These are phyloP conservation scores for Passer montanus DNA, from an alignment of 2,113 vertebrate genomes.

Conservation along the genomic window DNA sequence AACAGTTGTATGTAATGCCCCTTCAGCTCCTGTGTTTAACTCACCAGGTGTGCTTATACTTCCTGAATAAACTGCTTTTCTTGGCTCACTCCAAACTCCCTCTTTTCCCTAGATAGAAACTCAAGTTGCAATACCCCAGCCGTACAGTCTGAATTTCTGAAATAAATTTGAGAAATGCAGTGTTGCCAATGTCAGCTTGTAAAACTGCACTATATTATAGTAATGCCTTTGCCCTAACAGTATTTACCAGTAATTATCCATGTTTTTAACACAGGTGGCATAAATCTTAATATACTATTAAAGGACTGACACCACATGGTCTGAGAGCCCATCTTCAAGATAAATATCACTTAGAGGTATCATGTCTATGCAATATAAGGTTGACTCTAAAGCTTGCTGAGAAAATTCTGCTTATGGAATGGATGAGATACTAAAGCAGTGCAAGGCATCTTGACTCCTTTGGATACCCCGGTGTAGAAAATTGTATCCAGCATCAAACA, in stretches of 20 bases:
- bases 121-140: slow-evolving; percentile 47
- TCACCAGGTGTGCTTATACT: slow-evolving; percentile 98
- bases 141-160: slow-evolving; percentile 47
- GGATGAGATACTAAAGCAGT: slow-evolving; percentile 55
- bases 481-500: slow-evolving; percentile 46
- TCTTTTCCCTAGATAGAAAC: slow-evolving; percentile 63
- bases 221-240: slow-evolving; percentile 74
- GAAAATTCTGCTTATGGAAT: slow-evolving; percentile 67
- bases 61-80: slow-evolving; percentile 74
- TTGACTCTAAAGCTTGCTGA: slow-evolving; percentile 77
- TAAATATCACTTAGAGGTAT: slow-evolving; percentile 86
- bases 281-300: slow-evolving; percentile 90
- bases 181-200: slow-evolving; percentile 74
- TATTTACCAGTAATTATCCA: slow-evolving; percentile 83
- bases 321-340: slow-evolving; percentile 86
- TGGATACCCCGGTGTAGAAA: slow-evolving; percentile 65
- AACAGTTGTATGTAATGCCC: slow-evolving; percentile 99
- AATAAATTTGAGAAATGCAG: slow-evolving; percentile 50
- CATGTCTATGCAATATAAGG: slow-evolving; percentile 81
- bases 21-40: slow-evolving; percentile 99
- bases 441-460: slow-evolving; percentile 64
- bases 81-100: slow-evolving; percentile 64
- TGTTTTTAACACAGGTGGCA: slow-evolving; percentile 88
- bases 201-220: slow-evolving; percentile 91
- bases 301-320: slow-evolving; percentile 86